phyloP scores from a whole-genome alignment of 2,113 vertebrate genomes.

The Dipodomys merriami region DNA sequence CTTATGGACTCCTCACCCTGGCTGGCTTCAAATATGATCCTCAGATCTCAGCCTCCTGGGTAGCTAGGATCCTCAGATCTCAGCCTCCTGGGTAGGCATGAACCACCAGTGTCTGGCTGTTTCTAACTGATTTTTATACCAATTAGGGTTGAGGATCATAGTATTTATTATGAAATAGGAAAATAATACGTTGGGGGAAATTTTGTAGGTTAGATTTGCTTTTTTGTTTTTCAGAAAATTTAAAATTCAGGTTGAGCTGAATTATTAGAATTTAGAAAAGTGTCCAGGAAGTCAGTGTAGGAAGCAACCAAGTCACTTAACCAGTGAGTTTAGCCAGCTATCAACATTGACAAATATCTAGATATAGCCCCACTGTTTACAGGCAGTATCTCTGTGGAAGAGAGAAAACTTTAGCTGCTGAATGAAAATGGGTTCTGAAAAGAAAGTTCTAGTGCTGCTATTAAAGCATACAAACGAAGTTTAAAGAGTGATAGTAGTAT shows the following conservation, averaged over 20 bases:
- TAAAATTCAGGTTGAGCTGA: conserved; percentile 23
- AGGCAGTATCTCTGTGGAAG: background rate
- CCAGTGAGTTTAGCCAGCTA: background rate
- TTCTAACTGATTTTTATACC: background rate
- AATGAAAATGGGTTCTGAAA: conserved; percentile 55
- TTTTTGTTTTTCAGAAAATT: conserved; percentile 44
- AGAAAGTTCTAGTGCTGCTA: conserved; percentile 40
- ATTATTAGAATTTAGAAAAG: conserved; percentile 43
- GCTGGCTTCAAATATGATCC: too few relatives aligned
- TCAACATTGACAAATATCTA: background rate
- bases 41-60: too few relatives aligned
- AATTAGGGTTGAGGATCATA: background rate
- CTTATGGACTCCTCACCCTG: too few relatives aligned
- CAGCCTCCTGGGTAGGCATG: too few relatives aligned
- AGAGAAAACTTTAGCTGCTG: conserved; percentile 33
- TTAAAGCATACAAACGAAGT: background rate
- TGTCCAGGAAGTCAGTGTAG: background rate
- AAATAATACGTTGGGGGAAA: background rate
- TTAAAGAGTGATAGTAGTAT: conserved; percentile 8
- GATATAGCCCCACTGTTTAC: conserved; percentile 26
- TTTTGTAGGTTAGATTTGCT: conserved; percentile 21
- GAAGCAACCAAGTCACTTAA: background rate
- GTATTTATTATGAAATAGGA: background rate
- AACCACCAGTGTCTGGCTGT: background rate
- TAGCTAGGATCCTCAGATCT: too few relatives aligned